phyloP scores from a whole-genome alignment of 2,797 vertebrate species.

The Cryptoblepharus egeriae region DNA sequence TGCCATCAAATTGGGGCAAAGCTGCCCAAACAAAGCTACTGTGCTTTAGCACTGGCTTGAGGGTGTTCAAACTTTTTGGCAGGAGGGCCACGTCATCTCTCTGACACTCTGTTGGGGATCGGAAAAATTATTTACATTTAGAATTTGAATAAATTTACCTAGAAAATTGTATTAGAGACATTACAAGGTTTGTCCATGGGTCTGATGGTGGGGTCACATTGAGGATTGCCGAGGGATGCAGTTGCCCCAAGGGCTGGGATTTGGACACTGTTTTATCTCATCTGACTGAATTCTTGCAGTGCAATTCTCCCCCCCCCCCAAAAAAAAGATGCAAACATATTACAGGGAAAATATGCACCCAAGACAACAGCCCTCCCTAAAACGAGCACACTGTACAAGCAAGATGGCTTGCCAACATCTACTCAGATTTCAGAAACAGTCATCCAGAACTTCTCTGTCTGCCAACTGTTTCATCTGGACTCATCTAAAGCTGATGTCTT shows the following conservation, averaged over 20 bases:
- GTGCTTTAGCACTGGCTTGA: no score
- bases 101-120: no score
- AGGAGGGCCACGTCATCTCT: no score
- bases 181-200: no score
- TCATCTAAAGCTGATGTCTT: constrained; percentile 51
- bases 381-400: constrained; percentile 25
- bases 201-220: no score
- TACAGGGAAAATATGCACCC: background rate
- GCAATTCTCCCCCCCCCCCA: background rate
- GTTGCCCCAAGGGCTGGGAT: no score
- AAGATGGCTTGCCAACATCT: constrained; percentile 65
- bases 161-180: no score
- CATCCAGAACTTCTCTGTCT: constrained; percentile 68
- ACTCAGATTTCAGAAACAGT: constrained; percentile 71
- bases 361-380: constrained; percentile 13
- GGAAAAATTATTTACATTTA: no score
- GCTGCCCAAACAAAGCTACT: background rate
- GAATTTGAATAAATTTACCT: no score
- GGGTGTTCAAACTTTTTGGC: no score
- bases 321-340: no score
- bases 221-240: no score
- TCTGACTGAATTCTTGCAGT: background rate
- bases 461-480: constrained; percentile 74
- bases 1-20: background rate
- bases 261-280: background rate